Evolutionary conservation across 2,113 vertebrate species (phyloP).

Genomic region (Engraulis encrasicolus): DNA sequence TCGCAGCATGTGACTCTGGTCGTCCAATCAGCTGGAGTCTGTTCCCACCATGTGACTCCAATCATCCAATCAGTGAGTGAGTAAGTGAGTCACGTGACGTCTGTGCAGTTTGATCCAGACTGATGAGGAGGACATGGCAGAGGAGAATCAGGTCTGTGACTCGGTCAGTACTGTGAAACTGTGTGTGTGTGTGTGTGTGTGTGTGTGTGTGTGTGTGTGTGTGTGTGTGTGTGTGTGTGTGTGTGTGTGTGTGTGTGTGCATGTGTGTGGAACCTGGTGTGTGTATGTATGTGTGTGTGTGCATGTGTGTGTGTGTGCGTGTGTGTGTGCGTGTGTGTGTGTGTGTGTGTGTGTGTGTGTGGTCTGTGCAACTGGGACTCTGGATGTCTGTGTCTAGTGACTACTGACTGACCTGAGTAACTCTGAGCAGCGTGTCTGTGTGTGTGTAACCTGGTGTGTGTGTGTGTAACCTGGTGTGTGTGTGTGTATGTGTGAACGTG

Average conservation of each 20-base stretch:
- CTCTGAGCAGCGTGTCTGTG: not conserved
- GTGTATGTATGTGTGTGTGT: no score
- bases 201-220: not conserved
- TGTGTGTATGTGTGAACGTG: not conserved
- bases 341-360: no score
- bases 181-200: not conserved
- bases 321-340: not conserved
- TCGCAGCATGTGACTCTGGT: no score
- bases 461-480: no score
- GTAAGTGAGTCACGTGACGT: constrained; percentile 6
- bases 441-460: no score
- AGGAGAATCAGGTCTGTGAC: no score
- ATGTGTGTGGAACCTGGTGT: no score
- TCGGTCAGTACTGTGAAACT: not conserved
- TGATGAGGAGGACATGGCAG: not conserved
- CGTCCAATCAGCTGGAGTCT: no score
- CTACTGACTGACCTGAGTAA: not conserved
- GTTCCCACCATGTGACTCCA: constrained; percentile 17
- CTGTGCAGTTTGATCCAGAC: constrained; percentile 1
- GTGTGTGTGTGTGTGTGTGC: not conserved
- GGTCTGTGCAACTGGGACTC: not conserved
- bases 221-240: not conserved
- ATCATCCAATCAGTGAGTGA: not conserved
- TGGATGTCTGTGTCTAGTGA: not conserved
- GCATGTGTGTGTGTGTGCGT: no score